phyloP scores from a whole-genome alignment of 2,113 vertebrate species.

The Cryptoleucopteryx plumbea region DNA sequence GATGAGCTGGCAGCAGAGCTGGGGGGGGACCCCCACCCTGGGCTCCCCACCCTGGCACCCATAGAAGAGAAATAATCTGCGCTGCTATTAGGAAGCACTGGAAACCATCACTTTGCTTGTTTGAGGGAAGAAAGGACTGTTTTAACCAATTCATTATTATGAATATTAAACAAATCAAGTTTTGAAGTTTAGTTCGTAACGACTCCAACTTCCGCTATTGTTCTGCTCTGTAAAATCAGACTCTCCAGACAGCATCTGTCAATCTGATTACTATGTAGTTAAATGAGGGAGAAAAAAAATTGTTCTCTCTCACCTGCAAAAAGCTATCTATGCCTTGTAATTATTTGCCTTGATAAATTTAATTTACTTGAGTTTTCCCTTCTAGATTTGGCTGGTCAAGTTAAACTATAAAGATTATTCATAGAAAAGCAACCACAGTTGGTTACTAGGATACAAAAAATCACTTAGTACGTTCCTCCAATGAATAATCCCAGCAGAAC shows the following conservation, averaged over 20 bases:
- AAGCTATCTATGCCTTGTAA: not conserved
- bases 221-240: not conserved
- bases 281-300: not conserved
- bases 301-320: conserved; percentile 10
- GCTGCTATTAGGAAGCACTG: not conserved
- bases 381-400: conserved; percentile 25
- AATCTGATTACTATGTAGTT: conserved; percentile 16
- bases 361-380: conserved; percentile 6
- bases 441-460: conserved; percentile 65
- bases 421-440: conserved; percentile 26
- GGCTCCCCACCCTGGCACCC: not conserved
- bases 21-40: not conserved
- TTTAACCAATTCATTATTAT: not conserved
- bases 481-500: conserved; percentile 53
- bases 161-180: not conserved
- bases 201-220: not conserved
- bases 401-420: conserved; percentile 45
- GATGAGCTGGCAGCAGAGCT: not conserved
- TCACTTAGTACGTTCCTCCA: conserved; percentile 26
- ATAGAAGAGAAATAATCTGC: not conserved
- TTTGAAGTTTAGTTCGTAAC: not conserved
- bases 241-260: conserved; percentile 20
- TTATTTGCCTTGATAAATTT: conserved; percentile 29
- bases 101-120: not conserved
- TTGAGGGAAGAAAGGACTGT: not conserved